These are phyloP conservation scores for Thaumatotibia leucotreta DNA, from an alignment of 1,140 invertebrate genomes.

Conservation along the genomic window DNA sequence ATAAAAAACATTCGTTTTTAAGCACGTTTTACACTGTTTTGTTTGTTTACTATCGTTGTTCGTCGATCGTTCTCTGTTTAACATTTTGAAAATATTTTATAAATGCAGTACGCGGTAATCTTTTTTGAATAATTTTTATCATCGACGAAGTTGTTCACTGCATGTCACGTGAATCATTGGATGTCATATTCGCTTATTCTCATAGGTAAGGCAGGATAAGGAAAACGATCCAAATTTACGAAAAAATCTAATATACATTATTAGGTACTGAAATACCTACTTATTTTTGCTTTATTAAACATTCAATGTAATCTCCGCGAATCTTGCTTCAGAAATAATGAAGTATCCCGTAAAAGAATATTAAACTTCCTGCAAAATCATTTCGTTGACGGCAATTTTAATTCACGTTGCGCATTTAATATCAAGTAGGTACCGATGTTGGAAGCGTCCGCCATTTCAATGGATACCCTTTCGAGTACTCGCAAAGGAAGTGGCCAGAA, in stretches of 20 bases:
- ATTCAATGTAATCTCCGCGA: background rate
- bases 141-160: no score
- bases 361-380: background rate
- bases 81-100: no score
- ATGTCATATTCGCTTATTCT: no score
- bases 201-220: no score
- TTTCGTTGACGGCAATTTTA: background rate
- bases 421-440: background rate
- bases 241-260: background rate
- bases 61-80: no score
- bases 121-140: no score
- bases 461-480: slow-evolving; percentile 23
- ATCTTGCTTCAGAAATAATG: background rate
- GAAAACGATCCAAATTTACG: background rate
- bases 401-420: background rate
- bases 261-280: background rate
- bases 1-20: background rate
- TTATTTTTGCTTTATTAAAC: background rate
- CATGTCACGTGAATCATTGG: no score
- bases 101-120: no score
- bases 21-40: background rate
- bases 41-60: no score
- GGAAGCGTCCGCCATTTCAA: slow-evolving; percentile 12
- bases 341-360: background rate
- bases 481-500: slow-evolving; percentile 1